Evolutionary conservation across 2,888 invertebrate genomes (phyloP).

Genomic region (Ariolimax columbianus): DNA sequence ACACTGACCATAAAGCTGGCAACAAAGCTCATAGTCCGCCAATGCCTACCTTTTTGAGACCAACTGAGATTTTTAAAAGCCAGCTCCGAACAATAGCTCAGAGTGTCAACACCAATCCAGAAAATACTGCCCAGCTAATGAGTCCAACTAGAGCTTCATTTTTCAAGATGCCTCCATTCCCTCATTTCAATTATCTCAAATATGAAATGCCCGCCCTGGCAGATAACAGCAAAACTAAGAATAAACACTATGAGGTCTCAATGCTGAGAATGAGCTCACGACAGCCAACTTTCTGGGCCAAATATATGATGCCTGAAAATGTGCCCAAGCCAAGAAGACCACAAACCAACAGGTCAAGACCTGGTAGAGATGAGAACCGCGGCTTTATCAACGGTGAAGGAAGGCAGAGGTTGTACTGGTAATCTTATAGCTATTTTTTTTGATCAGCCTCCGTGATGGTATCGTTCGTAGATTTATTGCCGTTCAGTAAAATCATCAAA

Average conservation of each 20-base stretch:
- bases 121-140: not conserved
- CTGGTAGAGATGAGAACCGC: not conserved
- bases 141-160: not conserved
- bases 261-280: not conserved
- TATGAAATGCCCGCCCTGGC: not conserved
- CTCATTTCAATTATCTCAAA: not conserved
- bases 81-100: too few species aligned
- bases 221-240: not conserved
- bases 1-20: not conserved
- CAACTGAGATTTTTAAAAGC: not conserved
- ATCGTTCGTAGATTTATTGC: too few species aligned
- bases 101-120: not conserved
- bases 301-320: not conserved
- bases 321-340: not conserved
- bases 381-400: not conserved
- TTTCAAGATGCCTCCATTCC: not conserved
- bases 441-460: not conserved
- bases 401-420: not conserved
- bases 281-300: not conserved
- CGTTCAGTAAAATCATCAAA: too few species aligned
- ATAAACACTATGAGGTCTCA: not conserved
- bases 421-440: too few species aligned
- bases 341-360: not conserved
- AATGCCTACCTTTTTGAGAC: conserved; percentile 13
- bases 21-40: not conserved